Percentiles rank a stretch among this genome's conserved stretches.
Conservation (phyloP, 2,797 vertebrate species). For the Nannoperca australis region DNA sequence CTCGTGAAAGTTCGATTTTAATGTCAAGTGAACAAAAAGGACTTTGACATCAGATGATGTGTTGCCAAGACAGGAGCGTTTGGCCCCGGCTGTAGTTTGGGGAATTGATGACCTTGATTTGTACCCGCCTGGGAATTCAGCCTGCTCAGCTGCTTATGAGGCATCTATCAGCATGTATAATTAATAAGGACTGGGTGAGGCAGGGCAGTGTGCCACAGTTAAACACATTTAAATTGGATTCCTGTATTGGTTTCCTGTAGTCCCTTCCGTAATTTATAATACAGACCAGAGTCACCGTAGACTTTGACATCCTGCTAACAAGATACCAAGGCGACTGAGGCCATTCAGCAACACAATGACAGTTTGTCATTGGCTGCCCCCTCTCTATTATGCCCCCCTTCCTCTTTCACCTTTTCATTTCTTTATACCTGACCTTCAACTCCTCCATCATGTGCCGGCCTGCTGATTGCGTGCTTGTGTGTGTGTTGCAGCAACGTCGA, state of each 20-base stretch:
- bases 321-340: constrained; percentile 69
- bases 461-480: too few relatives aligned
- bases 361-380: constrained; percentile 25
- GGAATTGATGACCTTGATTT: constrained; percentile 65
- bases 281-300: constrained; percentile 15
- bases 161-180: constrained; percentile 53
- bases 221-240: constrained; percentile 65
- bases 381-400: neutral
- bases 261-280: constrained; percentile 33
- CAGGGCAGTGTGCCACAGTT: constrained; percentile 33
- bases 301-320: constrained; percentile 57
- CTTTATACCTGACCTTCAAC: constrained; percentile 3
- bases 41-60: constrained; percentile 15
- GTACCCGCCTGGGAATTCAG: constrained; percentile 44
- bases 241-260: constrained; percentile 17
- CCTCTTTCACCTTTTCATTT: neutral
- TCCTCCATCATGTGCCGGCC: neutral
- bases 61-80: constrained; percentile 5
- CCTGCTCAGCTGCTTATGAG: constrained; percentile 44
- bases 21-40: constrained; percentile 5
- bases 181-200: constrained; percentile 46
- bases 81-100: constrained; percentile 32
- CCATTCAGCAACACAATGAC: constrained; percentile 15
- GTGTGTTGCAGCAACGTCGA: neutral
- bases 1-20: neutral